Percentiles rank a stretch among this genome's conserved stretches.
phyloP scores from a whole-genome alignment of 2,113 vertebrate species.

The Semnornis frantzii region DNA sequence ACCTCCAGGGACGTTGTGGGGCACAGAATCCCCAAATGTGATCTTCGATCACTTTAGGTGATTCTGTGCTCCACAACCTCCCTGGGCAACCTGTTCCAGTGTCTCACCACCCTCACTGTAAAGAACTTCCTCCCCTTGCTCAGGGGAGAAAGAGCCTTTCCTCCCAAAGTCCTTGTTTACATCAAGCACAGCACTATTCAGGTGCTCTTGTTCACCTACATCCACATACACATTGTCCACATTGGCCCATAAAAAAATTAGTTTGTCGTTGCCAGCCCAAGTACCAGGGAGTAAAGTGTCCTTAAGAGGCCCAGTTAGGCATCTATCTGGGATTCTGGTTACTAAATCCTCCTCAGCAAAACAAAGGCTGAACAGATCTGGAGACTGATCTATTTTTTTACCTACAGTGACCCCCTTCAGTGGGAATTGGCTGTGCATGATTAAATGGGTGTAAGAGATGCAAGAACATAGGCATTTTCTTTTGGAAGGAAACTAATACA shows the following conservation, averaged over 20 bases:
- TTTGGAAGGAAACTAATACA: background rate
- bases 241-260: background rate
- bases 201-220: accelerated
- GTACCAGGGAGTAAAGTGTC: background rate
- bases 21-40: too few species aligned
- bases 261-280: background rate
- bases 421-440: background rate
- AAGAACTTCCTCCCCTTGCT: background rate
- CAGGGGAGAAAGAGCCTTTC: background rate
- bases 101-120: too few species aligned
- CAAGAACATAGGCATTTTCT: background rate
- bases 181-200: background rate
- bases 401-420: background rate
- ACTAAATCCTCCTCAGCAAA: background rate
- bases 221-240: accelerated
- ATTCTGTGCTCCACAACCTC: too few species aligned
- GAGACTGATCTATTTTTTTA: background rate
- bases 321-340: background rate
- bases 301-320: background rate
- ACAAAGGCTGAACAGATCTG: background rate
- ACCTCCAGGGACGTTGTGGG: too few species aligned
- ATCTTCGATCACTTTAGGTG: too few species aligned
- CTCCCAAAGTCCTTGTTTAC: background rate
- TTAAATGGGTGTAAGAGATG: background rate
- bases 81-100: too few species aligned